phyloP scores from a whole-genome alignment of 2,888 invertebrate genomes.

The Agrotis segetum region DNA sequence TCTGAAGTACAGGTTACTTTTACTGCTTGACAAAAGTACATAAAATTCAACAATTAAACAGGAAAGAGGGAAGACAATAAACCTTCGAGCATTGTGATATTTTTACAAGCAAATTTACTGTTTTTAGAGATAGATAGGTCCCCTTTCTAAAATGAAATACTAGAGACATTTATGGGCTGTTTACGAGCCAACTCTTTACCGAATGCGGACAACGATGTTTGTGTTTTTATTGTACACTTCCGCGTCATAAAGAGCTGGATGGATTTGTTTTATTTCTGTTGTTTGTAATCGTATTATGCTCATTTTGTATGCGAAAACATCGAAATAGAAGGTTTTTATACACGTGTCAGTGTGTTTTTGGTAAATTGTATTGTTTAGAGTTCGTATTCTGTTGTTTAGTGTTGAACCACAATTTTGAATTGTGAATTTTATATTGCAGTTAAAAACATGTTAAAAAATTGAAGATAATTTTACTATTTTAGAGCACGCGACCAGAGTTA shows the following conservation, averaged over 20 bases:
- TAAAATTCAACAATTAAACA: slow-evolving; percentile 77
- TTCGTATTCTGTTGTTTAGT: too few relatives aligned
- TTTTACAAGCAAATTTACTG: slow-evolving; percentile 79
- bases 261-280: slow-evolving; percentile 58
- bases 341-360: background rate
- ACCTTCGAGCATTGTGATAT: slow-evolving; percentile 70
- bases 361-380: too few relatives aligned
- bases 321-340: background rate
- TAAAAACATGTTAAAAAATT: background rate
- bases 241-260: slow-evolving; percentile 66
- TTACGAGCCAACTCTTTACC: slow-evolving; percentile 84
- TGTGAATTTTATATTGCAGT: background rate
- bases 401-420: background rate
- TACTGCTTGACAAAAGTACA: slow-evolving; percentile 66
- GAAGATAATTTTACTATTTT: slow-evolving; percentile 1
- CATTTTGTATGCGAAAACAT: slow-evolving; percentile 29
- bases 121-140: slow-evolving; percentile 62
- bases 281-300: slow-evolving; percentile 42
- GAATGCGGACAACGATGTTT: slow-evolving; percentile 75
- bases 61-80: slow-evolving; percentile 80
- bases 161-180: slow-evolving; percentile 82
- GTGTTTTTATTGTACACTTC: slow-evolving; percentile 73
- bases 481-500: background rate
- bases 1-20: slow-evolving; percentile 43
- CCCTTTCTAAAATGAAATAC: slow-evolving; percentile 76